Evolutionary conservation across 2,888 invertebrate species (phyloP).

Genomic region (Pseudeuparius sepicola): DNA sequence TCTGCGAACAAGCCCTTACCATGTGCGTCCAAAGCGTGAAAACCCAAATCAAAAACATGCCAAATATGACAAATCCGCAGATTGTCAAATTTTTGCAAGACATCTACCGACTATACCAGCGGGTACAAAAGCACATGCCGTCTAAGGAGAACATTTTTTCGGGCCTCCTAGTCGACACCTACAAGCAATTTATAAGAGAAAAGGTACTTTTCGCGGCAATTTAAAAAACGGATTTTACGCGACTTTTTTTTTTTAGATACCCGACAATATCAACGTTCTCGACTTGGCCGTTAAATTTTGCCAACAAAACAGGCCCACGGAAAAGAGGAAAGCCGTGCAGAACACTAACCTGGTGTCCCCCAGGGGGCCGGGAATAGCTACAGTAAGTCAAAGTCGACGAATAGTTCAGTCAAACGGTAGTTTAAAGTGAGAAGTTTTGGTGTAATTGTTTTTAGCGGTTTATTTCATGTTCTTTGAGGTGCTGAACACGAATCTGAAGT

Average conservation of each 20-base stretch:
- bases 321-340: slow-evolving; percentile 43
- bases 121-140: slow-evolving; percentile 52
- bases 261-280: slow-evolving; percentile 52
- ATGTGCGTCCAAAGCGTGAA: slow-evolving; percentile 61
- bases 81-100: slow-evolving; percentile 44
- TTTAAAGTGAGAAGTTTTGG: too few species aligned
- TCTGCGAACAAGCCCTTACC: slow-evolving; percentile 69
- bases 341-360: slow-evolving; percentile 19
- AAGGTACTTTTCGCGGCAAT: too few species aligned
- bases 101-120: slow-evolving; percentile 58
- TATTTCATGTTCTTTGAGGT: too few species aligned
- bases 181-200: slow-evolving; percentile 52
- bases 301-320: slow-evolving; percentile 48
- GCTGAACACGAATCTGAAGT: too few species aligned
- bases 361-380: slow-evolving; percentile 25
- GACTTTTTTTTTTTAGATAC: slow-evolving; percentile 31
- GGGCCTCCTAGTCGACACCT: slow-evolving; percentile 58
- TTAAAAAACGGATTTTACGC: slow-evolving; percentile 1
- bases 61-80: slow-evolving; percentile 33
- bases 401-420: too few species aligned
- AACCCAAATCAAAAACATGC: slow-evolving; percentile 46
- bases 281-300: slow-evolving; percentile 64
- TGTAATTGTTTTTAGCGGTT: too few species aligned
- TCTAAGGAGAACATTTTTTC: slow-evolving; percentile 51
- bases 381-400: too few species aligned